Percentiles rank a stretch among this genome's conserved stretches.
phyloP scores from a whole-genome alignment of 2,888 invertebrate genomes.

The Apamea epomidion region DNA sequence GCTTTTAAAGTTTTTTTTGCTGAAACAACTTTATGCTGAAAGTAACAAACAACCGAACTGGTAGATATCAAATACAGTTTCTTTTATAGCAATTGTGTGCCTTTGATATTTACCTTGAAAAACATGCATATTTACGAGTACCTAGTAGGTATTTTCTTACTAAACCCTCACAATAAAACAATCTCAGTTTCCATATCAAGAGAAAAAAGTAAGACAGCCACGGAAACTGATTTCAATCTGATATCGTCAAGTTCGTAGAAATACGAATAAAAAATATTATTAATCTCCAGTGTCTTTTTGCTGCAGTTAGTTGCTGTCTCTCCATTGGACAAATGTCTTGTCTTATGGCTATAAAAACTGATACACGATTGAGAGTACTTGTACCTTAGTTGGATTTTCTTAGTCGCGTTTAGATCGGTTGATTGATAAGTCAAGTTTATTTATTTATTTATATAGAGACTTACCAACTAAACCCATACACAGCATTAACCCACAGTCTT shows the following conservation, averaged over 20 bases:
- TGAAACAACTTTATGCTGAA: neutral
- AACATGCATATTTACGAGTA: neutral
- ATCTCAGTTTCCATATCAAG: conserved; percentile 9
- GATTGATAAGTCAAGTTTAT: conserved; percentile 35
- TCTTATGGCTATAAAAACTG: conserved; percentile 51
- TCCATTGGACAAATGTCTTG: conserved; percentile 51
- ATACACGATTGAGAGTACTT: conserved; percentile 33
- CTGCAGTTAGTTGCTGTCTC: conserved; percentile 46
- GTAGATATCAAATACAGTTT: neutral
- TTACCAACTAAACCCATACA: no score
- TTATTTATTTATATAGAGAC: no score
- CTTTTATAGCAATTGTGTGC: neutral
- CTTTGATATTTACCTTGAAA: neutral
- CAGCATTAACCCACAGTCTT: no score
- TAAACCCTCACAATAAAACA: neutral
- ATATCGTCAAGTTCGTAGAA: conserved; percentile 18
- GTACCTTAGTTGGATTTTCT: conserved; percentile 40
- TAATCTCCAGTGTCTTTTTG: conserved; percentile 39
- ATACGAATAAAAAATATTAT: conserved; percentile 34
- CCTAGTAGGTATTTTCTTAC: neutral
- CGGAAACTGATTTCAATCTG: conserved; percentile 33
- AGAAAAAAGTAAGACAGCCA: neutral
- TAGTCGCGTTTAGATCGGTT: conserved; percentile 43
- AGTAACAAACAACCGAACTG: neutral
- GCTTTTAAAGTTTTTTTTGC: neutral